Base-by-base conservation (phyloP, 2,888 invertebrate genomes). In the Diaprepes abbreviatus region DNA sequence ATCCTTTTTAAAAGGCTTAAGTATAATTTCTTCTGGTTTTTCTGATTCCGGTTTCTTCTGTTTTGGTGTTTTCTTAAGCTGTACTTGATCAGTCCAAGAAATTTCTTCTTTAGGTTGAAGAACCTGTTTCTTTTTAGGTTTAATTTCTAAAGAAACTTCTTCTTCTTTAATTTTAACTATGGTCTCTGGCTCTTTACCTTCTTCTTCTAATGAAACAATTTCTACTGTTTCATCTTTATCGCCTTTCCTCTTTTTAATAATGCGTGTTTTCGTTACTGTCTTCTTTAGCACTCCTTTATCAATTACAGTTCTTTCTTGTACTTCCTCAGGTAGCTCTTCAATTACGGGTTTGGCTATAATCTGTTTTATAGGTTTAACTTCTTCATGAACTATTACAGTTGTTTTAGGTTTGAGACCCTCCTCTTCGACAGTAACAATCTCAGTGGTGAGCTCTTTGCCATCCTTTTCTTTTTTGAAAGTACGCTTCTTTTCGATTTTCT, bases 161-260 rank as follows among this genome's bases (percentile, higher is more conserved):
- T 73, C 73, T n/a, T 76, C 75, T 31, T 38, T 43, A 1, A 65
- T 63, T 17, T 59, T 58, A 14, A 75, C 74, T 12, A 67, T 69
- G 3, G 71, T 72, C 70, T 74, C 77, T 0, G 86, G 86, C 62
- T 83, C 79, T 67, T 71, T 59, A n/a, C 73, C 77, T 52, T 72
- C 68, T 67, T 75, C 74, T 66, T 75, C 72, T 9, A 70, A 66
- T 16, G 72, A 71, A 16, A 71, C 55, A 19, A 81, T 81, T 72
- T 81, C 78, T 7, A 82, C 74, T 10, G 75, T 74, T 76, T 82
- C 81, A 68, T 78, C 77, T 74, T 81, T 80, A 48, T 78, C 67
- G 69, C 80, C 81, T 24, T 81, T 74, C 0, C 82, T 79, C 74
- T 86, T 86, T 70, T 85, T 86, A 10, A 87, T 86, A 2, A 82